Conservation (phyloP, 2,113 vertebrate genomes). For the Pseudopodoces humilis region DNA sequence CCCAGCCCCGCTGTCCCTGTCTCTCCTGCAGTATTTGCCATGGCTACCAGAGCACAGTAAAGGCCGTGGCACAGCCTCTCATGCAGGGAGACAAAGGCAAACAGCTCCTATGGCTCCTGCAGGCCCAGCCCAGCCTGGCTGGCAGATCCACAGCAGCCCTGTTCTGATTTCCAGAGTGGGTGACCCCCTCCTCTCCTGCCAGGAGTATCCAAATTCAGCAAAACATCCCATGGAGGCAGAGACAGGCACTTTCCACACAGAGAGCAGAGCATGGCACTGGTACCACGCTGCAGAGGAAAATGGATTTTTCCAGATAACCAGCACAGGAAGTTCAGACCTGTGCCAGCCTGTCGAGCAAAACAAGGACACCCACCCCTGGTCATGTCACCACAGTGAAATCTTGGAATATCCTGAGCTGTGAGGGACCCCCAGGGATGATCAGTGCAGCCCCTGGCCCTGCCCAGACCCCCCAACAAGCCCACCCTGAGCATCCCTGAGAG, state of each 20-base stretch:
- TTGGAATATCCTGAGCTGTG: background rate
- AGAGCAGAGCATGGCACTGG: rapidly evolving
- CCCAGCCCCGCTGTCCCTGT: background rate
- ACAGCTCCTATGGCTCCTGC: rapidly evolving
- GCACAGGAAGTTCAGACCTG: background rate
- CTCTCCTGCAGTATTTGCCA: background rate
- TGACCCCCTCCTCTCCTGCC: background rate
- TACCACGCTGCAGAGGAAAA: rapidly evolving
- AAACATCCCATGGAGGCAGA: background rate
- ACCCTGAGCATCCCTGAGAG: background rate
- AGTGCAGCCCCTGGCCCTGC: rapidly evolving
- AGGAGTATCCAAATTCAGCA: background rate
- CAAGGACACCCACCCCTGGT: rapidly evolving
- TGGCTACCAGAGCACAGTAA: conserved; percentile 49
- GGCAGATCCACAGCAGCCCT: rapidly evolving
- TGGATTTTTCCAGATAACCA: background rate
- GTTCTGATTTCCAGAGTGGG: background rate
- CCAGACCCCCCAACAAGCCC: background rate
- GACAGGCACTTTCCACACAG: rapidly evolving
- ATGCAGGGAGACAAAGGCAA: background rate
- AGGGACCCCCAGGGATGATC: rapidly evolving
- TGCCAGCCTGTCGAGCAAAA: background rate
- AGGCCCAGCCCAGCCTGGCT: background rate
- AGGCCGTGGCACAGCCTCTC: background rate
- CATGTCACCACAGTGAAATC: background rate